A percentile compares a stretch with the other conserved stretches of the same genome.
Conservation (phyloP, 2,113 vertebrate species). For the Pipra filicauda region DNA sequence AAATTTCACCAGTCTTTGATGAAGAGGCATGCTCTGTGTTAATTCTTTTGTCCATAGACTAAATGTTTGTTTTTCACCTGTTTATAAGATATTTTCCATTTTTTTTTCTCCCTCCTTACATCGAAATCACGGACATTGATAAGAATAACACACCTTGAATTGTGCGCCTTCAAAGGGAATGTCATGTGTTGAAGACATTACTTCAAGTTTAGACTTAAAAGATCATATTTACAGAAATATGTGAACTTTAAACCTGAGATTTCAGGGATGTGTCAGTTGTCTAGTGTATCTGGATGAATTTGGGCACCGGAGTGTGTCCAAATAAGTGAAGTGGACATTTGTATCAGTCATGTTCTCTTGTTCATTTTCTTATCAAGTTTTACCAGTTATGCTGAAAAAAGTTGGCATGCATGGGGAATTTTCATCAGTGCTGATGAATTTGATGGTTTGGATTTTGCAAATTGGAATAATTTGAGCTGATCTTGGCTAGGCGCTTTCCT, state of each 20-base stretch:
- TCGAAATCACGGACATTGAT: not conserved
- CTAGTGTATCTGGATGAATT: not conserved
- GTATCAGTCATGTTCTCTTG: not conserved
- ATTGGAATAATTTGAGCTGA: not conserved
- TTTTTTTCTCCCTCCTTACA: fast-evolving
- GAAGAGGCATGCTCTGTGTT: not conserved
- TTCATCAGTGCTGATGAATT: not conserved
- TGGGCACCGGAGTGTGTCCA: not conserved
- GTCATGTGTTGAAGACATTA: not conserved
- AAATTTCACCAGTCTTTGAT: not conserved
- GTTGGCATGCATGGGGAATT: not conserved
- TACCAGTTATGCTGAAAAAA: not conserved
- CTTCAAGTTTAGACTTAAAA: not conserved
- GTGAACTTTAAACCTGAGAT: not conserved
- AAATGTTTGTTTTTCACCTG: not conserved
- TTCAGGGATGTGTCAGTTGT: not conserved
- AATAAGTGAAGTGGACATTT: not conserved
- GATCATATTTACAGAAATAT: not conserved
- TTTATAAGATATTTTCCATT: not conserved
- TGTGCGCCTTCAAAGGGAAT: not conserved
- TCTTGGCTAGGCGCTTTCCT: not conserved
- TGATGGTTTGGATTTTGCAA: not conserved
- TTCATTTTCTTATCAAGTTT: not conserved
- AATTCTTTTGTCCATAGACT: not conserved
- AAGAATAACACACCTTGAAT: not conserved